Conservation (phyloP, 2,888 invertebrate genomes). For the Tetragonisca angustula region DNA sequence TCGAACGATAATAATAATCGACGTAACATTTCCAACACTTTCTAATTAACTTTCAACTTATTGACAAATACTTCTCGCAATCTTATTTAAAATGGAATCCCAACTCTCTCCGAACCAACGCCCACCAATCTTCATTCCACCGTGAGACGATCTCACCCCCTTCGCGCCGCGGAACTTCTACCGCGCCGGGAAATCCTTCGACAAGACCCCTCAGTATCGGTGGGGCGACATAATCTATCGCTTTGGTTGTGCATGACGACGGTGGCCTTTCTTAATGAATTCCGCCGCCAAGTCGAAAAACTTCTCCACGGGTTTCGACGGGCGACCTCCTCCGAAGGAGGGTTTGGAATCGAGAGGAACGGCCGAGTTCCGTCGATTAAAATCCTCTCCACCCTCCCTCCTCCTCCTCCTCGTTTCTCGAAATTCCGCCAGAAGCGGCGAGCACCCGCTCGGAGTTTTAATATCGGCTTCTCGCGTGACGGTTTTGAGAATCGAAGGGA, state of each 20-base stretch:
- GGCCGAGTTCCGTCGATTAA: conserved; percentile 39
- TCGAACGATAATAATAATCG: too few species aligned
- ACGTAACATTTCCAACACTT: too few species aligned
- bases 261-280: conserved; percentile 39
- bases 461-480: conserved; percentile 59
- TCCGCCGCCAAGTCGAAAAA: conserved; percentile 25
- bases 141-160: conserved; percentile 6
- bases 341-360: neutral
- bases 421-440: conserved; percentile 46
- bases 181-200: neutral
- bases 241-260: conserved; percentile 14
- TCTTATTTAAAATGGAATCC: neutral
- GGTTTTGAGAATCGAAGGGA: conserved; percentile 58
- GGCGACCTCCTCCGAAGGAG: neutral
- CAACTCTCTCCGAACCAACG: neutral
- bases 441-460: conserved; percentile 40
- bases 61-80: neutral
- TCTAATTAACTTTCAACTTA: neutral
- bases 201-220: conserved; percentile 20
- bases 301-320: neutral
- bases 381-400: neutral
- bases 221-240: conserved; percentile 35
- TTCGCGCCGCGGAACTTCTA: neutral
- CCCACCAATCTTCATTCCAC: neutral
- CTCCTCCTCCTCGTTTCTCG: conserved; percentile 10